These are phyloP conservation scores for Catharus fuscescens DNA, from an alignment of 2,113 vertebrate species.

Conservation along the genomic window DNA sequence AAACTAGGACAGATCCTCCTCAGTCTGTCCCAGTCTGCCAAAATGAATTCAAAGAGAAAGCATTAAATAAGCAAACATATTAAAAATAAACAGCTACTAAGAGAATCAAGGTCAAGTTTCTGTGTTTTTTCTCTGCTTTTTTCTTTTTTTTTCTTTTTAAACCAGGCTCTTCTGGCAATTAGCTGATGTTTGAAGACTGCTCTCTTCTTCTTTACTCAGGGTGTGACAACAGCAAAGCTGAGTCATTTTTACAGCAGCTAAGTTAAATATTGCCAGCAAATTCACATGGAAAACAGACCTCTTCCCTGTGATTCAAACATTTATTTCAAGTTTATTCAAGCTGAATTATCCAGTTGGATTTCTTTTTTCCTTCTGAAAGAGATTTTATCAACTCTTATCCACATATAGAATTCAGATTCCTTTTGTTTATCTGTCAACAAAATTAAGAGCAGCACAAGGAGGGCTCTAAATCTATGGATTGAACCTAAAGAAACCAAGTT, in stretches of 20 bases:
- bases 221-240: conserved; percentile 46
- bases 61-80: conserved; percentile 18
- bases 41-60: conserved; percentile 29
- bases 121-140: not conserved
- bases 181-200: conserved; percentile 9
- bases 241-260: conserved; percentile 41
- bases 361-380: not conserved
- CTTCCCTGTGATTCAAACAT: not conserved
- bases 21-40: not conserved
- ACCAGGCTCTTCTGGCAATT: conserved; percentile 14
- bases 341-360: not conserved
- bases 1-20: not conserved
- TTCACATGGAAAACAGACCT: not conserved
- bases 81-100: conserved; percentile 24
- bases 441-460: not conserved
- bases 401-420: not conserved
- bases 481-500: not conserved
- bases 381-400: not conserved
- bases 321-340: conserved; percentile 12
- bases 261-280: conserved; percentile 13
- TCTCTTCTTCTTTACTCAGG: conserved; percentile 23
- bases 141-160: not conserved
- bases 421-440: not conserved
- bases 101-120: not conserved
- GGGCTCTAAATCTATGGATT: not conserved